Evolutionary conservation across 1,140 invertebrate species (phyloP), one percentile per base, ranked within the genome.

Genomic region (Pachypeltis micranthus): DNA sequence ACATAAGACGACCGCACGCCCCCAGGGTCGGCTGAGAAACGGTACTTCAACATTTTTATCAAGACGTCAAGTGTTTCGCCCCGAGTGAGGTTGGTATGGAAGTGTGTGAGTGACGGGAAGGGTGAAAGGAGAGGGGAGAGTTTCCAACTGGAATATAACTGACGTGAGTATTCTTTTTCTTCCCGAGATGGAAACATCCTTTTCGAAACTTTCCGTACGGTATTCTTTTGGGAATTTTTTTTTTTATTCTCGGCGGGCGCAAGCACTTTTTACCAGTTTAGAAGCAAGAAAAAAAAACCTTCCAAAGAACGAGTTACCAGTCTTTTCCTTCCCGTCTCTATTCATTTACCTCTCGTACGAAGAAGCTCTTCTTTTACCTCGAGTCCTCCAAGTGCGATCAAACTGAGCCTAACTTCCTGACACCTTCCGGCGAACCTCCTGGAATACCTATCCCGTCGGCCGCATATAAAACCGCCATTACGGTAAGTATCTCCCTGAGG

Each of bases 381-480:
- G 4, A 4, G 12, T 51, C 3, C 47, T 10, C 21, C 10, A 51
- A 51, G 47, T 51, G 23, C 23, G 47, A 51, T 51, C 47, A 51
- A 51, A 51, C 47, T 51, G n/a, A 51, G 47, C 47, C 47, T 51
- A 51, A 51, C 47, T 51, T 51, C 47, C 23, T 51, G 47, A 51
- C 47, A 51, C 47, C 23, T 51, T 21, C 47, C 47, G 7, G 4
- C 47, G 4, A n/a, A 10, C 34, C 34, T 7, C n/a, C 34, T 7
- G 34, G 47, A 51, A 14, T 14, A 51, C 47, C 47, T 21, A 51
- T 21, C 47, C 47, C 12, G 12, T 51, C 23, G 12, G 21, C 47
- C 47, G 47, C 47, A 51, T 51, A 51, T 51, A 51, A 51, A 51
- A 51, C 47, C 47, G 47, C 47, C 47, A 51, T 51, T 51, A 51